Percentiles rank a stretch among this genome's conserved stretches.
These are phyloP conservation scores for Delphinapterus leucas DNA, from an alignment of 2,113 vertebrate species.

Conservation along the genomic window DNA sequence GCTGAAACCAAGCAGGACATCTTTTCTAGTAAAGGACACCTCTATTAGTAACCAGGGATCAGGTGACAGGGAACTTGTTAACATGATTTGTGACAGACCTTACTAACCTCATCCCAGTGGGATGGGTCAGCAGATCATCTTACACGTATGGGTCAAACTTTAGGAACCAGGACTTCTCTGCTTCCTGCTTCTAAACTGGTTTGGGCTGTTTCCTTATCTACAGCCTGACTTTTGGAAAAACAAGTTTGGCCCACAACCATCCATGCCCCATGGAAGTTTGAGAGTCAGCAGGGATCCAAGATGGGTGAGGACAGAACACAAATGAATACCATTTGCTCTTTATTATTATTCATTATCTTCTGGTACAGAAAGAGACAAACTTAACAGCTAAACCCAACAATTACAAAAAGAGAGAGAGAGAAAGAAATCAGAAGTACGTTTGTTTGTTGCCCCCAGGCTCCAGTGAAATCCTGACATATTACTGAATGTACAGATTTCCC, in stretches of 20 bases:
- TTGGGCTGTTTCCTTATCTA: conserved; percentile 44
- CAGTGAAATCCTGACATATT: background rate
- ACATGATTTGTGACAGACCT: background rate
- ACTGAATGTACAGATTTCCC: background rate
- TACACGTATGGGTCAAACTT: background rate
- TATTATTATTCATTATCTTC: conserved; percentile 79
- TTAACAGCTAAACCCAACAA: conserved; percentile 76
- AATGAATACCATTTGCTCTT: conserved; percentile 57
- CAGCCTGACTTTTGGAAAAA: background rate
- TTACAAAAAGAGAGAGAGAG: conserved; percentile 61
- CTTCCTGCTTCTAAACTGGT: conserved; percentile 45
- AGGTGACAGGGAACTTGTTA: background rate
- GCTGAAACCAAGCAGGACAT: background rate
- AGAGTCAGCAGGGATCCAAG: background rate
- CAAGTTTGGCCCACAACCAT: background rate
- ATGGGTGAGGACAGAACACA: background rate
- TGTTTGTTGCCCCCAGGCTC: conserved; percentile 34
- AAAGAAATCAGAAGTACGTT: background rate
- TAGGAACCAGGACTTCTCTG: background rate
- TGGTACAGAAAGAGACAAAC: conserved; percentile 81
- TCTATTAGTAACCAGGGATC: conserved; percentile 3
- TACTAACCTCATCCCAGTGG: background rate
- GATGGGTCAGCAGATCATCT: conserved; percentile 23
- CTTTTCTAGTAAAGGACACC: background rate
- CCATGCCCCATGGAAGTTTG: background rate